Percentiles rank a stretch among this genome's conserved stretches.
These are phyloP conservation scores for Acipenser ruthenus DNA, from an alignment of 2,797 vertebrate genomes.

Conservation along the genomic window DNA sequence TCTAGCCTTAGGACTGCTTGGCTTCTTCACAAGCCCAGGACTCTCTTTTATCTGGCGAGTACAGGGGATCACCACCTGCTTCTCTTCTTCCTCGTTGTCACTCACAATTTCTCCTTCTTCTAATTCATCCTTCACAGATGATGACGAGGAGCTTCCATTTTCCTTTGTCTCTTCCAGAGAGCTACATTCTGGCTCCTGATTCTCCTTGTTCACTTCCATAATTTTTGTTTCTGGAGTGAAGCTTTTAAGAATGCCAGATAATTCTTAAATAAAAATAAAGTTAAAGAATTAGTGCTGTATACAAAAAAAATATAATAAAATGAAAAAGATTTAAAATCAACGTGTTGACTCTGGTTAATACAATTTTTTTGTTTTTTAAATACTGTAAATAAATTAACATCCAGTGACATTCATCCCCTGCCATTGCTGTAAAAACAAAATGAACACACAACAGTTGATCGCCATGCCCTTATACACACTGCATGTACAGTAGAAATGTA, in stretches of 20 bases:
- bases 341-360: not conserved
- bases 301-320: not conserved
- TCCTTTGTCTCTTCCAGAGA: slow-evolving; percentile 39
- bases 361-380: too few species aligned
- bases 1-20: slow-evolving; percentile 33
- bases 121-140: slow-evolving; percentile 66
- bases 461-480: too few species aligned
- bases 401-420: too few species aligned
- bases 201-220: slow-evolving; percentile 87
- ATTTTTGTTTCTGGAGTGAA: slow-evolving; percentile 35
- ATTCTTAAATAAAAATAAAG: slow-evolving; percentile 40
- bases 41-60: slow-evolving; percentile 35
- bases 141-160: slow-evolving; percentile 28
- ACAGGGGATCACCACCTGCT: slow-evolving; percentile 28
- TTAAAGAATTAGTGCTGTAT: too few species aligned
- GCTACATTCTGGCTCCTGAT: slow-evolving; percentile 69
- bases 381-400: too few species aligned
- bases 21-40: slow-evolving; percentile 27
- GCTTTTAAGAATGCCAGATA: slow-evolving; percentile 28
- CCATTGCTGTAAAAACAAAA: too few species aligned
- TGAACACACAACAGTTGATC: too few species aligned
- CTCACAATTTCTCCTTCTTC: slow-evolving; percentile 93
- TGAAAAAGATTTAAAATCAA: slow-evolving; percentile 6
- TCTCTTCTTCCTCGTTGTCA: slow-evolving; percentile 60
- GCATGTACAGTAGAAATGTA: too few species aligned